These are phyloP conservation scores for Drosophila athabasca DNA, from an alignment of 1,140 invertebrate genomes.

Conservation along the genomic window DNA sequence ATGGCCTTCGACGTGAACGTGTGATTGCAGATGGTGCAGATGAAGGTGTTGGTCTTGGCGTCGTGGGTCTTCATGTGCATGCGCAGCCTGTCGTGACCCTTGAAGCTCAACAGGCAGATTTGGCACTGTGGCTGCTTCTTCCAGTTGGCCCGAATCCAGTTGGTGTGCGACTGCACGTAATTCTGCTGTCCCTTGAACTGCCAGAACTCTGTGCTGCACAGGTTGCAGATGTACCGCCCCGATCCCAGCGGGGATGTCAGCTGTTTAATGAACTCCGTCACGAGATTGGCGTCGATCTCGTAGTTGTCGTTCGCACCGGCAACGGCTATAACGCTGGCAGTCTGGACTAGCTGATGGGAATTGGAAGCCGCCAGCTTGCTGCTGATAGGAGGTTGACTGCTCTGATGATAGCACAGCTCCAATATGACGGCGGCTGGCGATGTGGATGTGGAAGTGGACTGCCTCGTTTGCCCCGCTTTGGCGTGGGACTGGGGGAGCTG, in stretches of 20 bases:
- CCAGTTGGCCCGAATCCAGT: slow-evolving; percentile 87
- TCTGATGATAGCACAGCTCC: slow-evolving; percentile 63
- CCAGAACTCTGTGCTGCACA: slow-evolving; percentile 86
- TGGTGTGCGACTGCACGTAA: slow-evolving; percentile 86
- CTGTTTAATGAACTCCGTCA: slow-evolving; percentile 76
- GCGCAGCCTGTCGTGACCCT: slow-evolving; percentile 86
- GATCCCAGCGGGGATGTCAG: slow-evolving; percentile 79
- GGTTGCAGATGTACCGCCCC: slow-evolving; percentile 85
- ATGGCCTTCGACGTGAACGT: slow-evolving; percentile 86
- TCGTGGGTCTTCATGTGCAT: slow-evolving; percentile 87
- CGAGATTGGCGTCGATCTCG: slow-evolving; percentile 76
- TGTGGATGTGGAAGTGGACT: slow-evolving; percentile 9
- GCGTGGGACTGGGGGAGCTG: slow-evolving; percentile 56
- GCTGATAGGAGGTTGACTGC: slow-evolving; percentile 51
- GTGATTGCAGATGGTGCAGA: slow-evolving; percentile 86
- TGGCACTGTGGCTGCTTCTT: slow-evolving; percentile 86
- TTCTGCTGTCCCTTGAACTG: slow-evolving; percentile 85
- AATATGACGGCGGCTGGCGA: slow-evolving; percentile 22
- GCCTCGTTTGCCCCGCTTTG: slow-evolving; percentile 57
- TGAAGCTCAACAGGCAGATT: slow-evolving; percentile 85
- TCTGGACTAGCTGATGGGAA: slow-evolving; percentile 71
- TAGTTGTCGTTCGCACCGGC: slow-evolving; percentile 71
- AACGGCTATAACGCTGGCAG: slow-evolving; percentile 75
- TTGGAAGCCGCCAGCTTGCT: slow-evolving; percentile 69
- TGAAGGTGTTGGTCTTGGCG: slow-evolving; percentile 85